Evolutionary conservation across 2,113 vertebrate species (phyloP).

Genomic region (Psammodynastes pulverulentus): DNA sequence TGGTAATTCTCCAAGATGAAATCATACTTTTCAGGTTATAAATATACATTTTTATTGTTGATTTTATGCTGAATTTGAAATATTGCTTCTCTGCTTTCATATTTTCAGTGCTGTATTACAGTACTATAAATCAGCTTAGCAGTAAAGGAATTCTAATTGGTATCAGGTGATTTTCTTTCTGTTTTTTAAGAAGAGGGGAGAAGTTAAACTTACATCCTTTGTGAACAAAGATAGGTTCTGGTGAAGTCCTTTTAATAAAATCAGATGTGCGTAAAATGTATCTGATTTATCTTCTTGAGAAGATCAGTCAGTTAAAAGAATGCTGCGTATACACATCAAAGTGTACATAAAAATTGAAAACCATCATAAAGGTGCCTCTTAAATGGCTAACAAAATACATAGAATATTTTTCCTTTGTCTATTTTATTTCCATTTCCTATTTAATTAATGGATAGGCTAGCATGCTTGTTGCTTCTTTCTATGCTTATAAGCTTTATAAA

Average conservation of each 20-base stretch:
- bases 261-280: constrained; percentile 49
- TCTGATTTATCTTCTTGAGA: constrained; percentile 62
- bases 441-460: constrained; percentile 2
- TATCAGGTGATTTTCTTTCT: constrained; percentile 75
- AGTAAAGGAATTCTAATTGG: constrained; percentile 80
- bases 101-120: constrained; percentile 80
- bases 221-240: constrained; percentile 61
- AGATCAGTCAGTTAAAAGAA: constrained; percentile 60
- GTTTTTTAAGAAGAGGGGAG: constrained; percentile 54
- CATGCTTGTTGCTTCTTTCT: constrained; percentile 27
- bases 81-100: constrained; percentile 83
- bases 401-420: constrained; percentile 23
- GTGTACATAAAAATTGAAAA: constrained; percentile 29
- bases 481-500: not conserved
- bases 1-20: constrained; percentile 86
- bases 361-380: constrained; percentile 29
- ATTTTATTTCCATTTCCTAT: constrained; percentile 19
- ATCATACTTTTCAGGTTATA: constrained; percentile 86
- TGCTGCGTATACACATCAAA: constrained; percentile 47
- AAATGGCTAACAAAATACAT: constrained; percentile 20
- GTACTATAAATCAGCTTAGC: constrained; percentile 76
- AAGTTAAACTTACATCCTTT: constrained; percentile 64
- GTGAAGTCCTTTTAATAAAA: constrained; percentile 52
- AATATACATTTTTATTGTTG: constrained; percentile 85
- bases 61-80: constrained; percentile 83